Evolutionary conservation across 2,888 invertebrate genomes (phyloP).

Genomic region (Eilema depressum): DNA sequence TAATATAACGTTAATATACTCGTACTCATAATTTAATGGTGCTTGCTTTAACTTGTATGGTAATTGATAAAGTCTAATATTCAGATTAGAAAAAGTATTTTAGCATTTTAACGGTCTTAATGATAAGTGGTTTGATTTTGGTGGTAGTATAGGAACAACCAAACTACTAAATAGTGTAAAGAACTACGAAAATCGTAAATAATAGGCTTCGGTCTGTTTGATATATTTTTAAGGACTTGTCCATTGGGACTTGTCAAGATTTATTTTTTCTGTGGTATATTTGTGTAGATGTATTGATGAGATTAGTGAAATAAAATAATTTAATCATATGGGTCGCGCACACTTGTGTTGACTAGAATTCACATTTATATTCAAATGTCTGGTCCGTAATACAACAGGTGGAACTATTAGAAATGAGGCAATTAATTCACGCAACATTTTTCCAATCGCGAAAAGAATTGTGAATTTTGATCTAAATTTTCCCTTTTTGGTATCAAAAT

Average conservation of each 20-base stretch:
- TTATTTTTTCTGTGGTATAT: not conserved
- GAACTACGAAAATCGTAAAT: not conserved
- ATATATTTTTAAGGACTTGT: not conserved
- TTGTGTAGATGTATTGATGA: not conserved
- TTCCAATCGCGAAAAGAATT: too few species aligned
- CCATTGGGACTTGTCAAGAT: not conserved
- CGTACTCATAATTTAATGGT: not conserved
- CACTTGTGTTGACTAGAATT: not conserved
- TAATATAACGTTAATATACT: constrained; percentile 5
- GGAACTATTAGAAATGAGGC: not conserved
- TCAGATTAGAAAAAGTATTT: not conserved
- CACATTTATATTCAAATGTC: not conserved
- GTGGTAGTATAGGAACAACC: not conserved
- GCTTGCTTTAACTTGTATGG: not conserved
- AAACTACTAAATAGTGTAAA: not conserved
- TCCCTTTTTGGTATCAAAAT: too few species aligned
- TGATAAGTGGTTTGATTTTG: not conserved
- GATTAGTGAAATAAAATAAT: not conserved
- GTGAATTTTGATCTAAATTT: too few species aligned
- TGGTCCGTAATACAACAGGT: not conserved
- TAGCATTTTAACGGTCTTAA: not conserved
- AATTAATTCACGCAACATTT: not conserved
- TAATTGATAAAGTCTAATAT: not conserved
- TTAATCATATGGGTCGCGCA: not conserved
- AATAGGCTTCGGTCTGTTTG: not conserved